phyloP scores from a whole-genome alignment of 2,113 vertebrate genomes.

The Dromas ardeola region DNA sequence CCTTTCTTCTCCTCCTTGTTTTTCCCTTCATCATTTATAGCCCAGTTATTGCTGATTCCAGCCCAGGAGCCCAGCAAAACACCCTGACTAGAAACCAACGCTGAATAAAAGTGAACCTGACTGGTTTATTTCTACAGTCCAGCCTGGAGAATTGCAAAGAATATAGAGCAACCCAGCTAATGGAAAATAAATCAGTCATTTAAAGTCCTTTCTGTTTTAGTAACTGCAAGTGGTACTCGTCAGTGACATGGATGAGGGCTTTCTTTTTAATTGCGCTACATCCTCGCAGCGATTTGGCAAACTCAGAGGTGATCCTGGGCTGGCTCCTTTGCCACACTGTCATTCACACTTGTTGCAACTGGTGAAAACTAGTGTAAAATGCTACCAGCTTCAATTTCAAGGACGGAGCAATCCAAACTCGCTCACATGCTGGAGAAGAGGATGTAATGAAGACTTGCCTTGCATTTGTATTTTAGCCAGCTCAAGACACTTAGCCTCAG shows the following conservation, averaged over 20 bases:
- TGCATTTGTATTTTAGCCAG: neutral
- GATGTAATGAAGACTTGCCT: neutral
- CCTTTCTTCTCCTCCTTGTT: neutral
- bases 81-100: neutral
- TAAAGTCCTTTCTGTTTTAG: constrained; percentile 22
- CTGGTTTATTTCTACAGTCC: neutral
- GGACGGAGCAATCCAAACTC: neutral
- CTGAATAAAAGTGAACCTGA: constrained; percentile 41
- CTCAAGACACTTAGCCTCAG: neutral
- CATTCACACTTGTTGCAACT: neutral
- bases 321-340: neutral
- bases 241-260: neutral
- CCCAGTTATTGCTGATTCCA: neutral
- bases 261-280: neutral
- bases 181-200: constrained; percentile 6
- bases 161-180: neutral
- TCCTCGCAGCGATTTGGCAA: neutral
- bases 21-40: neutral
- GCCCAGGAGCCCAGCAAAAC: neutral
- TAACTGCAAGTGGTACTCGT: neutral
- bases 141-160: neutral
- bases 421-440: neutral
- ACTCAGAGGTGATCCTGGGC: neutral
- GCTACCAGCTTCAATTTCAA: neutral
- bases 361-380: neutral